Evolutionary conservation across 2,113 vertebrate genomes (phyloP).

Genomic region (Setophaga kirtlandii): DNA sequence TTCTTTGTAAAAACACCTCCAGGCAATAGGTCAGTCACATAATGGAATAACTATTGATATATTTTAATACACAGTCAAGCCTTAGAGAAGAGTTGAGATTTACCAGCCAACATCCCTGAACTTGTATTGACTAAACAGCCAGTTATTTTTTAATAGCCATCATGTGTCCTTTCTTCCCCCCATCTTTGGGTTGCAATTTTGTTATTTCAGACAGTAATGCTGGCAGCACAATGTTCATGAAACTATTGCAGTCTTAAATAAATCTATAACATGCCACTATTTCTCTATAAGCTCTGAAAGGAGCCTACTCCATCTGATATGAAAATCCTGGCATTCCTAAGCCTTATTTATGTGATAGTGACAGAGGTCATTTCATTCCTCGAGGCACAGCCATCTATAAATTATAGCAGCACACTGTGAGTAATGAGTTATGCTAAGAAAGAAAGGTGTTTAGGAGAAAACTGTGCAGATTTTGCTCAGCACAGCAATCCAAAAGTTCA

Average conservation of each 20-base stretch:
- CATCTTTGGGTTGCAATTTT: slow-evolving; percentile 29
- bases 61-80: slow-evolving; percentile 49
- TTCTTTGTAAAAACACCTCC: neutral
- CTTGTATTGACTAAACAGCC: slow-evolving; percentile 63
- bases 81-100: slow-evolving; percentile 54
- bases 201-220: slow-evolving; percentile 23
- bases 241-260: slow-evolving; percentile 63
- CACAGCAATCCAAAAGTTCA: slow-evolving; percentile 45
- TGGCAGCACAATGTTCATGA: slow-evolving; percentile 23
- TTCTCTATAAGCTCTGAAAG: slow-evolving; percentile 37
- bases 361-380: slow-evolving; percentile 67
- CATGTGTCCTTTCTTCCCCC: neutral
- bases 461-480: slow-evolving; percentile 23
- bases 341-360: slow-evolving; percentile 60
- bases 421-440: slow-evolving; percentile 66
- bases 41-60: slow-evolving; percentile 60
- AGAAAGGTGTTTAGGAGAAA: slow-evolving; percentile 49
- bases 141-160: slow-evolving; percentile 61
- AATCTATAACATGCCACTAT: slow-evolving; percentile 44
- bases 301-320: slow-evolving; percentile 50
- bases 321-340: slow-evolving; percentile 56
- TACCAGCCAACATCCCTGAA: slow-evolving; percentile 57
- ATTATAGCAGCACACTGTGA: slow-evolving; percentile 46
- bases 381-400: slow-evolving; percentile 63
- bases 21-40: slow-evolving; percentile 2